A percentile compares a stretch with the other conserved stretches of the same genome.
phyloP scores from a whole-genome alignment of 2,113 vertebrate genomes.

The Podarcis cretensis region DNA sequence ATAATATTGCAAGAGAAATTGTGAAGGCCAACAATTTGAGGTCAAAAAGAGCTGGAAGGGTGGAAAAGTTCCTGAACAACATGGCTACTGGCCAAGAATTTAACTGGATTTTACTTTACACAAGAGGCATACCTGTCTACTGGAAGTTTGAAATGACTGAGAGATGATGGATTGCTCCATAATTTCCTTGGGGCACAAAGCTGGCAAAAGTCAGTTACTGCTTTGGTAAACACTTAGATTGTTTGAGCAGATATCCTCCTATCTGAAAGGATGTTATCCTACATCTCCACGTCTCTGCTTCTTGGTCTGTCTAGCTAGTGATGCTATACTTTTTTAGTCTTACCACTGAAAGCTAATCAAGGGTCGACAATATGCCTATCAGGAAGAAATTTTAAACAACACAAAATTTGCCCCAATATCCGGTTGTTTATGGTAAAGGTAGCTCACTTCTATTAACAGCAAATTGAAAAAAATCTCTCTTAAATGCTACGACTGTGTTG shows the following conservation, averaged over 20 bases:
- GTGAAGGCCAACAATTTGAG: not conserved
- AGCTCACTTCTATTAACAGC: not conserved
- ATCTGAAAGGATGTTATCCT: not conserved
- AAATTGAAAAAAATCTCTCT: not conserved
- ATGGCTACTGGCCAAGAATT: not conserved
- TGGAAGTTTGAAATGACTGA: not conserved
- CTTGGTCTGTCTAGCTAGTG: not conserved
- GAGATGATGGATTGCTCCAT: not conserved
- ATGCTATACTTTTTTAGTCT: not conserved
- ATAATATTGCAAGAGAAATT: not conserved
- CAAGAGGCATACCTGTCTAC: not conserved
- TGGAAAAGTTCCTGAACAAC: not conserved
- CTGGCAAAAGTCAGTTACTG: not conserved
- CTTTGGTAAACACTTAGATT: not conserved
- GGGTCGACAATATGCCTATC: not conserved
- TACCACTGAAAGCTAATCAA: not conserved
- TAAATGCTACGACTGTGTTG: not conserved
- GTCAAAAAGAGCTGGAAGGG: not conserved
- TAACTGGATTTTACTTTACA: slow-evolving; percentile 1
- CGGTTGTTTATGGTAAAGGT: not conserved
- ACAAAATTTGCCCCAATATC: not conserved
- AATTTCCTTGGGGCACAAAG: slow-evolving; percentile 2
- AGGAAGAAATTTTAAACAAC: not conserved
- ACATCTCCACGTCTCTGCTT: not conserved
- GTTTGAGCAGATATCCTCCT: not conserved